Conservation (phyloP, 2,113 vertebrate species). For the Trinectes maculatus region DNA sequence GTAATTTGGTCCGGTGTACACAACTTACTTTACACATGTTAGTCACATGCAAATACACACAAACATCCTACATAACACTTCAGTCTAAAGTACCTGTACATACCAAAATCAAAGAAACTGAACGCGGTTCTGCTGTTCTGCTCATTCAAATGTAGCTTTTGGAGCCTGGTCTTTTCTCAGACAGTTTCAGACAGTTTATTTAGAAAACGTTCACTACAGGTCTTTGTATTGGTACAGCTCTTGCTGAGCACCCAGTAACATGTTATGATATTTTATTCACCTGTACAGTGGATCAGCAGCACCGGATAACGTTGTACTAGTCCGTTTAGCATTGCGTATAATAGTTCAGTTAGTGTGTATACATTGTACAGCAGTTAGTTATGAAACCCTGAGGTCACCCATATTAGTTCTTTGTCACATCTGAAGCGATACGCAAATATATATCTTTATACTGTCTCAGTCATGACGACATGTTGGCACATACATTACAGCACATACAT, state of each 20-base stretch:
- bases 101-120: slow-evolving; percentile 13
- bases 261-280: slow-evolving; percentile 47
- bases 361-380: slow-evolving; percentile 51
- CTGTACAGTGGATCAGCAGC: slow-evolving; percentile 54
- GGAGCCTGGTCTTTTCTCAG: no score
- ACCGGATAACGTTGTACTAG: slow-evolving; percentile 46
- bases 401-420: slow-evolving; percentile 42
- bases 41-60: slow-evolving; percentile 50
- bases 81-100: slow-evolving; percentile 13
- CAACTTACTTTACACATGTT: slow-evolving; percentile 45
- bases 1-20: slow-evolving; percentile 61
- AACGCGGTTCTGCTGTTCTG: slow-evolving; percentile 10
- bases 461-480: slow-evolving; percentile 29
- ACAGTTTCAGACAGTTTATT: no score
- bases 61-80: slow-evolving; percentile 34
- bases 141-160: neutral
- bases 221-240: slow-evolving; percentile 11
- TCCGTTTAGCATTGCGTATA: slow-evolving; percentile 20
- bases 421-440: slow-evolving; percentile 19
- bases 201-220: neutral
- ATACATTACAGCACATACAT: slow-evolving; percentile 27
- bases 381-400: slow-evolving; percentile 77
- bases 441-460: slow-evolving; percentile 14
- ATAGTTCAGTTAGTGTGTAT: slow-evolving; percentile 41
- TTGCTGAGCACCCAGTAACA: slow-evolving; percentile 15